A percentile compares a stretch with the other conserved stretches of the same genome.
These are phyloP conservation scores for Bombus terrestris DNA, from an alignment of 1,140 invertebrate species.

Conservation along the genomic window DNA sequence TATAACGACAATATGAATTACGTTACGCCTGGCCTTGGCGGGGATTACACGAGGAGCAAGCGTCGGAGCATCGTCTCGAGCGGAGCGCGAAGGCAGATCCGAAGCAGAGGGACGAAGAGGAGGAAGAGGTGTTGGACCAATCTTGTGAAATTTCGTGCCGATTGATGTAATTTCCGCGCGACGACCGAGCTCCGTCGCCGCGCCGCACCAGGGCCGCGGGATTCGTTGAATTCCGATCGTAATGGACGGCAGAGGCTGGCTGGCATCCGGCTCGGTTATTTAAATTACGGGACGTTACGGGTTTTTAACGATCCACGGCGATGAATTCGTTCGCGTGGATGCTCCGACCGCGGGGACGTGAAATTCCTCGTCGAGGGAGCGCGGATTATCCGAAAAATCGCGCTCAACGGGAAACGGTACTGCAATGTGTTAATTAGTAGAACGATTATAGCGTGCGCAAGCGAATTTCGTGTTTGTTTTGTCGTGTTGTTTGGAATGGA, in stretches of 20 bases:
- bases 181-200: constrained; percentile 40
- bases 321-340: constrained; percentile 24
- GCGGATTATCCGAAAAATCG: constrained; percentile 20
- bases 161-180: constrained; percentile 55
- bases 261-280: constrained; percentile 10
- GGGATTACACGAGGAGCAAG: constrained; percentile 52
- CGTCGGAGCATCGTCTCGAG: constrained; percentile 20
- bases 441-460: not conserved
- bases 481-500: not conserved
- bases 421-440: not conserved
- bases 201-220: not conserved
- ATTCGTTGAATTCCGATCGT: constrained; percentile 47
- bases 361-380: not conserved
- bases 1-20: constrained; percentile 66
- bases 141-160: constrained; percentile 62
- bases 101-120: not conserved
- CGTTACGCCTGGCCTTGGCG: constrained; percentile 29
- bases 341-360: not conserved
- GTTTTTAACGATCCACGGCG: constrained; percentile 20
- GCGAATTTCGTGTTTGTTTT: not conserved
- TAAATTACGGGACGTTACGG: constrained; percentile 5
- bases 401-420: not conserved
- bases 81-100: not conserved
- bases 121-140: constrained; percentile 34
- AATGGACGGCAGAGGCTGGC: not conserved